These are phyloP conservation scores for Drosophila multiciliata DNA, from an alignment of 2,888 invertebrate genomes.

Conservation along the genomic window DNA sequence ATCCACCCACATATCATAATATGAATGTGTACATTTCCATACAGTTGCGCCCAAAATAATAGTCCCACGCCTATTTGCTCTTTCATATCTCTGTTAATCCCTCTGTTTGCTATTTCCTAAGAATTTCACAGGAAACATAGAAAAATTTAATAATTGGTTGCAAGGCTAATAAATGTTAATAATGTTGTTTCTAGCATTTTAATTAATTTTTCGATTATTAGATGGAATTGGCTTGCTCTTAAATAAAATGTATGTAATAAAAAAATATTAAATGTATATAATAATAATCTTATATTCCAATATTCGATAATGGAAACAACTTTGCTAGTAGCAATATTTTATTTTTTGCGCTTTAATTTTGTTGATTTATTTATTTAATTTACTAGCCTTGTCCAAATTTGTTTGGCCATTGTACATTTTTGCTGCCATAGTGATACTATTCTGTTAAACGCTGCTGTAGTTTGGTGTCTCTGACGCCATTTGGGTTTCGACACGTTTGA, in stretches of 20 bases:
- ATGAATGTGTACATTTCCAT: neutral
- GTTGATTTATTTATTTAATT: neutral
- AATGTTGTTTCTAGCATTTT: neutral
- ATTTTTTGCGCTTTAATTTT: neutral
- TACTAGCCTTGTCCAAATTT: neutral
- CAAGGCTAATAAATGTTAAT: neutral
- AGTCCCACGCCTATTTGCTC: neutral
- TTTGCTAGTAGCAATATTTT: neutral
- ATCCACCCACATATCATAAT: neutral
- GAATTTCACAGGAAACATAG: too few species aligned
- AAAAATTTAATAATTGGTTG: too few species aligned
- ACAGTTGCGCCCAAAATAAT: neutral
- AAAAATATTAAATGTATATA: neutral
- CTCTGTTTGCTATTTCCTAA: too few species aligned
- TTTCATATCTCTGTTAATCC: neutral
- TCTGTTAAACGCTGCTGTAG: neutral
- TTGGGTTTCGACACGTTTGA: constrained; percentile 59
- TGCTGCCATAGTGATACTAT: neutral
- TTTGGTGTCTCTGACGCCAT: constrained; percentile 27
- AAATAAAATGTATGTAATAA: neutral
- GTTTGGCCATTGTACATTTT: too few species aligned
- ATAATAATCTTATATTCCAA: neutral
- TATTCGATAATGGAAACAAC: neutral
- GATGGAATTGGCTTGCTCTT: neutral
- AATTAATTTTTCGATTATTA: neutral